Conservation (phyloP, 1,140 invertebrate genomes). For the Magallana ariakensis region DNA sequence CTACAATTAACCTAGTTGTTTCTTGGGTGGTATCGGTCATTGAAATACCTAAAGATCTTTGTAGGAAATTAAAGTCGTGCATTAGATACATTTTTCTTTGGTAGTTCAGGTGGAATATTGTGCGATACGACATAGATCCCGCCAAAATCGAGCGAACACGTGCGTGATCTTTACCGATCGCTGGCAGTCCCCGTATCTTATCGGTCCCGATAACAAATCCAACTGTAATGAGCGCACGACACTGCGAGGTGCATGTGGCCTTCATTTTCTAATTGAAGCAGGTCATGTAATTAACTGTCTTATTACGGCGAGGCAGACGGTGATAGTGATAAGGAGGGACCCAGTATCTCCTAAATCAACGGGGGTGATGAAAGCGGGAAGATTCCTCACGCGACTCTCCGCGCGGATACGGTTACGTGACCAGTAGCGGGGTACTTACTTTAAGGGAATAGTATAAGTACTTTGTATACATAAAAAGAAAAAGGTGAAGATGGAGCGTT, state of each 20-base stretch:
- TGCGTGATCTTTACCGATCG: neutral
- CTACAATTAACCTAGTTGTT: too few species aligned
- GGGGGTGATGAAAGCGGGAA: conserved; percentile 1
- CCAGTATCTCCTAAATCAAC: neutral
- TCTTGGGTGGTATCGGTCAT: too few species aligned
- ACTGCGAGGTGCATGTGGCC: conserved; percentile 6
- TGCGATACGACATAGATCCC: neutral
- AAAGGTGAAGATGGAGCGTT: too few species aligned
- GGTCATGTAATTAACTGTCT: conserved; percentile 30
- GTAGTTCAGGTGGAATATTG: too few species aligned
- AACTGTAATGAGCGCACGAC: neutral
- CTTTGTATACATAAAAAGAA: too few species aligned
- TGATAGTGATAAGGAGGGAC: neutral
- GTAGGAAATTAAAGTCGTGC: too few species aligned
- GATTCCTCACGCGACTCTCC: neutral
- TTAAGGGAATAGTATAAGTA: too few species aligned
- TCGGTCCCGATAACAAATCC: neutral
- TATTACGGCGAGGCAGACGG: conserved; percentile 10
- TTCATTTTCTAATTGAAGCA: conserved; percentile 32
- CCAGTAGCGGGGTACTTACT: too few species aligned
- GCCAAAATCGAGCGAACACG: conserved; percentile 2
- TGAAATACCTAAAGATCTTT: too few species aligned
- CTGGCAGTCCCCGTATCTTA: neutral
- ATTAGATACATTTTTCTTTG: too few species aligned
- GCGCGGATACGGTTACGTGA: neutral